These are phyloP conservation scores for Varanus salvator DNA, from an alignment of 2,113 vertebrate species.

Conservation along the genomic window DNA sequence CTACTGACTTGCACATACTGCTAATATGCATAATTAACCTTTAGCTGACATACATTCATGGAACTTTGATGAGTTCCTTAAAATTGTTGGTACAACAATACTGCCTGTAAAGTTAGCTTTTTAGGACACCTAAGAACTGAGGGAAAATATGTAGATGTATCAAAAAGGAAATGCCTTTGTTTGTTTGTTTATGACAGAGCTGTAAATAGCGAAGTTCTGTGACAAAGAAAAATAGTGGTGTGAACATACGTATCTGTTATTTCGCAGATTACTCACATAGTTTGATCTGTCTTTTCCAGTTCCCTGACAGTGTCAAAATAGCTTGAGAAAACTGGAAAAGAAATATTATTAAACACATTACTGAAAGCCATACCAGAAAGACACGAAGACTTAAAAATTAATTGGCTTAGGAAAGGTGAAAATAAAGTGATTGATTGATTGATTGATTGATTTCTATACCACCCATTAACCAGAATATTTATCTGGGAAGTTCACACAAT, in stretches of 20 bases:
- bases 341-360: background rate
- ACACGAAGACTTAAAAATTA: background rate
- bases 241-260: conserved; percentile 29
- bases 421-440: background rate
- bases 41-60: conserved; percentile 46
- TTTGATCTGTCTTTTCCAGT: background rate
- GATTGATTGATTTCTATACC: too few species aligned
- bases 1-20: conserved; percentile 31
- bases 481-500: too few species aligned
- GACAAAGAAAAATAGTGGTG: conserved; percentile 32
- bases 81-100: conserved; percentile 48
- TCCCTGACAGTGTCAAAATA: background rate
- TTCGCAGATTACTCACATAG: conserved; percentile 22
- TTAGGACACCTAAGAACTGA: conserved; percentile 46
- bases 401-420: background rate
- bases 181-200: conserved; percentile 6
- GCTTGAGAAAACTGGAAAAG: background rate
- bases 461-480: too few species aligned
- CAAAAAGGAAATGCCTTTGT: conserved; percentile 29
- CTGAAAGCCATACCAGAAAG: background rate
- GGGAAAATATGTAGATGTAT: conserved; percentile 41
- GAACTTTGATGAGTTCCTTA: conserved; percentile 56
- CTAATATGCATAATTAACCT: conserved; percentile 60
- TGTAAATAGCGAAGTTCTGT: conserved; percentile 40
- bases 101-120: conserved; percentile 51